Evolutionary conservation across 2,113 vertebrate species (phyloP).

Genomic region (Ciconia stormi): DNA sequence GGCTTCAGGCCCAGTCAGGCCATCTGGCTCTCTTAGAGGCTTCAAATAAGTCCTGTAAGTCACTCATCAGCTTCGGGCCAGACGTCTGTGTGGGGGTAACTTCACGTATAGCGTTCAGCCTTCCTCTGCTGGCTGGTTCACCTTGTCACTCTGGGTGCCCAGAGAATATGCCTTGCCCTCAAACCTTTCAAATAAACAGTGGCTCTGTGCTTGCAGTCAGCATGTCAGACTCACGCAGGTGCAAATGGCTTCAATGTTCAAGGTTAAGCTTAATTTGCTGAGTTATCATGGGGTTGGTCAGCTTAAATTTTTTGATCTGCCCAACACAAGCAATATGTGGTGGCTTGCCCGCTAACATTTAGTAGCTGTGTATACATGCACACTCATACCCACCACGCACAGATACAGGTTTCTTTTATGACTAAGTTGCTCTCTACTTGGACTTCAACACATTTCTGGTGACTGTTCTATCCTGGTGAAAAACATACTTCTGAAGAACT

Average conservation of each 20-base stretch:
- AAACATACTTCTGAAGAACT: neutral
- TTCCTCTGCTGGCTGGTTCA: neutral
- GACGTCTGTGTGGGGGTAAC: rapidly evolving
- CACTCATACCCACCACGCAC: rapidly evolving
- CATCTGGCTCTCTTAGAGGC: neutral
- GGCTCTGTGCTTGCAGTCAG: neutral
- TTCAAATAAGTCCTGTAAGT: neutral
- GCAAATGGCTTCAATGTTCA: neutral
- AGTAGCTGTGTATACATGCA: neutral
- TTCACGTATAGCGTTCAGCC: neutral
- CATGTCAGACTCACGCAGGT: neutral
- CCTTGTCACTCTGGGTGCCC: rapidly evolving
- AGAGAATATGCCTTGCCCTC: neutral
- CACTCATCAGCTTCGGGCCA: neutral
- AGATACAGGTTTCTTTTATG: neutral
- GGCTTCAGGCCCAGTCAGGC: neutral
- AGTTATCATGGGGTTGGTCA: neutral
- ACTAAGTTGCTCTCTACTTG: neutral
- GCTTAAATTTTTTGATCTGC: neutral
- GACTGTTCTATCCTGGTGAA: neutral
- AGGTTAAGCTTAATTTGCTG: neutral
- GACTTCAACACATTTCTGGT: neutral
- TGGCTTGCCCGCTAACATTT: neutral
- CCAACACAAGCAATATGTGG: neutral
- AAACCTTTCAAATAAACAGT: neutral